These are phyloP conservation scores for Urosaurus nigricauda DNA, from an alignment of 2,797 vertebrate genomes.

Conservation along the genomic window DNA sequence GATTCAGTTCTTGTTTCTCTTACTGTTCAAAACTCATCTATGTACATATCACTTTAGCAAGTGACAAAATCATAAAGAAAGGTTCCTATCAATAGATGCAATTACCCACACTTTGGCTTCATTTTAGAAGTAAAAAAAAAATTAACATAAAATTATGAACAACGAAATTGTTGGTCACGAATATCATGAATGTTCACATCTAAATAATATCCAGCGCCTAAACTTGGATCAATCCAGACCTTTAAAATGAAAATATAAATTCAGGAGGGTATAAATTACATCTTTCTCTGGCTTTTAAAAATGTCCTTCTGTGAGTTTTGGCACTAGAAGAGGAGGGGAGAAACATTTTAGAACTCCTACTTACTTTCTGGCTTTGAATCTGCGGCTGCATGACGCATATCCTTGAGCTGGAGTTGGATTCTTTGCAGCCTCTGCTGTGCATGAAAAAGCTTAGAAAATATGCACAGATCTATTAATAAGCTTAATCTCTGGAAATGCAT, in stretches of 20 bases:
- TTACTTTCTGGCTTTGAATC: constrained; percentile 97
- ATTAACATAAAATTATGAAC: background rate
- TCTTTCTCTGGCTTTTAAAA: background rate
- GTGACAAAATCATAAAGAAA: background rate
- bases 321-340: background rate
- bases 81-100: background rate
- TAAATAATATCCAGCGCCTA: background rate
- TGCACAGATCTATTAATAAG: constrained; percentile 52
- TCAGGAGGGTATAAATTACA: background rate
- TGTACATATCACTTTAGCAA: no score
- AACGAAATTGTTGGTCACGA: background rate
- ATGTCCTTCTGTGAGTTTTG: background rate
- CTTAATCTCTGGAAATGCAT: constrained; percentile 49
- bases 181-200: background rate
- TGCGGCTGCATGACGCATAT: constrained; percentile 89
- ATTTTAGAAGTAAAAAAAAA: background rate
- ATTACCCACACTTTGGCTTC: background rate
- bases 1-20: no score
- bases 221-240: background rate
- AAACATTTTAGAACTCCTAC: constrained; percentile 67
- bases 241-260: constrained; percentile 10
- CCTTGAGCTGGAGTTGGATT: constrained; percentile 91
- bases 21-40: background rate
- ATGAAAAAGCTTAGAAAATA: constrained; percentile 89
- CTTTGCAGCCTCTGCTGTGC: constrained; percentile 92